A percentile compares a stretch with the other conserved stretches of the same genome.
These are phyloP conservation scores for Rotaria macrura DNA, from an alignment of 2,888 invertebrate genomes.

Conservation along the genomic window DNA sequence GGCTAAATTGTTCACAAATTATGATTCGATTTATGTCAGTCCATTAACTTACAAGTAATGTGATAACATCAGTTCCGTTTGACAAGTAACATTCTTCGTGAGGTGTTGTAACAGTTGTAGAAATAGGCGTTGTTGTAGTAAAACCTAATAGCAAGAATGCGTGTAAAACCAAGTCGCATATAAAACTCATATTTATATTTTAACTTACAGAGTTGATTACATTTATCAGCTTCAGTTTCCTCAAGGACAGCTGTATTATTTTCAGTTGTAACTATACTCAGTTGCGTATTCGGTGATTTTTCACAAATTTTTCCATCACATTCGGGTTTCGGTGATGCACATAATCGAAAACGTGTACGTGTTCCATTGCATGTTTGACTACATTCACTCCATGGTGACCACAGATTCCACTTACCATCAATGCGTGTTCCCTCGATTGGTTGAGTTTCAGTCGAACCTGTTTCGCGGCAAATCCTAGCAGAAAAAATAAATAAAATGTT, in stretches of 20 bases:
- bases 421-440: constrained; percentile 35
- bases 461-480: background rate
- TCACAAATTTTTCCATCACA: constrained; percentile 43
- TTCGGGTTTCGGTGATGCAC: constrained; percentile 43
- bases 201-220: background rate
- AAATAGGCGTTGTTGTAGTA: background rate
- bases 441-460: background rate
- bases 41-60: background rate
- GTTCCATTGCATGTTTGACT: constrained; percentile 41
- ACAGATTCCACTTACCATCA: constrained; percentile 46
- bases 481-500: background rate
- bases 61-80: background rate
- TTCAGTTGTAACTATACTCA: constrained; percentile 44
- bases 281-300: constrained; percentile 35
- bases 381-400: constrained; percentile 48
- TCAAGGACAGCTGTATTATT: constrained; percentile 30
- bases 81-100: background rate
- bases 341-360: constrained; percentile 41
- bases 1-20: background rate
- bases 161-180: too few species aligned
- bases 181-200: too few species aligned
- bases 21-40: background rate
- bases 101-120: background rate
- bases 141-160: background rate
- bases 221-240: background rate